Percentiles rank a stretch among this genome's conserved stretches.
These are phyloP conservation scores for Pyrocephalus nanus DNA, from an alignment of 2,797 vertebrate genomes.

Conservation along the genomic window DNA sequence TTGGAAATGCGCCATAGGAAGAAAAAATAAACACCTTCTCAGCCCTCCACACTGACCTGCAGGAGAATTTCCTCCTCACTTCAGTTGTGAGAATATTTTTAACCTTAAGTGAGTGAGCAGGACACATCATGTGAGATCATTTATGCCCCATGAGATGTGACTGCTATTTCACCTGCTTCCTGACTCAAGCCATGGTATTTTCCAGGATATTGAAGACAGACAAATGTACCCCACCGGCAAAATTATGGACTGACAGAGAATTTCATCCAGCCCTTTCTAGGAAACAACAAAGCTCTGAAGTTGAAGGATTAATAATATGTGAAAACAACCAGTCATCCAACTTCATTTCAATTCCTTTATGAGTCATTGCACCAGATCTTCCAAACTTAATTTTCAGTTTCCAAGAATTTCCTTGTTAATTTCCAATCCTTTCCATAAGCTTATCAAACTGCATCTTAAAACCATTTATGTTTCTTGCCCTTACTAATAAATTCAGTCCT, in stretches of 20 bases:
- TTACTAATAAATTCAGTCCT: neutral
- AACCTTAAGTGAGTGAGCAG: neutral
- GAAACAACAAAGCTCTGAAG: neutral
- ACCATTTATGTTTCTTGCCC: neutral
- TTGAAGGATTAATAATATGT: neutral
- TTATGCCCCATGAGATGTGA: neutral
- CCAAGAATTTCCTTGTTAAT: slow-evolving; percentile 6
- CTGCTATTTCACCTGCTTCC: neutral
- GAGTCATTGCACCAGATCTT: neutral
- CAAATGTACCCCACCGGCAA: rapidly evolving
- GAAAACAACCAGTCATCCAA: neutral
- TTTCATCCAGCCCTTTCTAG: neutral
- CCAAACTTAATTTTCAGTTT: slow-evolving; percentile 26
- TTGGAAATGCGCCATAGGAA: neutral
- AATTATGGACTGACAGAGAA: neutral
- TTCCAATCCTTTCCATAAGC: neutral
- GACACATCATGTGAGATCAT: neutral
- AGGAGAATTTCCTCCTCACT: neutral
- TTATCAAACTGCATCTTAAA: neutral
- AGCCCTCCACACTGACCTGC: neutral
- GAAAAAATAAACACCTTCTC: neutral
- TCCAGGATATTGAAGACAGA: neutral
- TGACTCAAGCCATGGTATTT: neutral
- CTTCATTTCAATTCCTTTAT: neutral
- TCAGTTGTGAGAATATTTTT: neutral